Conservation (phyloP, 2,888 invertebrate genomes). For the Cerastoderma edule region DNA sequence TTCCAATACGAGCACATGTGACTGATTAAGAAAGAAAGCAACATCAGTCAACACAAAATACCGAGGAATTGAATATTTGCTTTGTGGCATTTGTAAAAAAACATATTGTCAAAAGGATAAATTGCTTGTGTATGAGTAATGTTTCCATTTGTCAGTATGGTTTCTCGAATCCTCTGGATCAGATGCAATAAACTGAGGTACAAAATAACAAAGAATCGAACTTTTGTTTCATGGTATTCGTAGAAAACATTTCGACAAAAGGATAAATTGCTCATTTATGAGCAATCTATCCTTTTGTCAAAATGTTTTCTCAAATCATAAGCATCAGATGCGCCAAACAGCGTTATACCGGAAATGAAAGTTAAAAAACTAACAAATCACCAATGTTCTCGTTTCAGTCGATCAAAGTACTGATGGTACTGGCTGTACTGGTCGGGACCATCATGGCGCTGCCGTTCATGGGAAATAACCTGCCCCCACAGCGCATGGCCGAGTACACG, state of each 20-base stretch:
- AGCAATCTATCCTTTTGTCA: background rate
- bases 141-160: background rate
- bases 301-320: background rate
- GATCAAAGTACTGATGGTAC: conserved; percentile 16
- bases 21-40: no score
- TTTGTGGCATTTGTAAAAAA: background rate
- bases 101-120: background rate
- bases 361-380: background rate
- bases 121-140: conserved; percentile 1
- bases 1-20: no score
- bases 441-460: conserved; percentile 11
- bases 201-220: background rate
- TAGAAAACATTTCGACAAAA: background rate
- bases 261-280: background rate
- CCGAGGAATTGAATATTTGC: background rate
- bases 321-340: background rate
- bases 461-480: conserved; percentile 11
- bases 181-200: no score
- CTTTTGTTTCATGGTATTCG: background rate
- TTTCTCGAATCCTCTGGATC: background rate
- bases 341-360: background rate
- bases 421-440: conserved; percentile 9
- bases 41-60: no score
- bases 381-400: background rate
- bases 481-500: conserved; percentile 7